These are phyloP conservation scores for Myrmecophaga tridactyla DNA, from an alignment of 2,113 vertebrate species.

Conservation along the genomic window DNA sequence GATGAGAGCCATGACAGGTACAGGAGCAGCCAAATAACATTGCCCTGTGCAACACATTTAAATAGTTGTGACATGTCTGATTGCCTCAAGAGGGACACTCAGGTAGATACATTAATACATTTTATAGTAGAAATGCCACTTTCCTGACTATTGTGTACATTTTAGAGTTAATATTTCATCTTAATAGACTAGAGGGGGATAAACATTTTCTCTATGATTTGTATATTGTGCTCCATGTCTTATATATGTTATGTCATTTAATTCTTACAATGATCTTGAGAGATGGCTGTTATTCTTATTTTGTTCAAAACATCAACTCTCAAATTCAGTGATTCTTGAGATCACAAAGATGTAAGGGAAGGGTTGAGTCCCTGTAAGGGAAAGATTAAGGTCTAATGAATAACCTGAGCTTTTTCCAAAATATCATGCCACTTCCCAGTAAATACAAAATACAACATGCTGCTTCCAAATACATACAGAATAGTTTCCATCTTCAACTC, in stretches of 20 bases:
- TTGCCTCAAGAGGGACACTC: not conserved
- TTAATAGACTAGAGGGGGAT: not conserved
- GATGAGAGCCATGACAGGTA: slow-evolving; percentile 96
- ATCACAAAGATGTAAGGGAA: not conserved
- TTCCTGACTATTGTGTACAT: not conserved
- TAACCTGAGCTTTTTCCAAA: not conserved
- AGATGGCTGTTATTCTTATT: not conserved
- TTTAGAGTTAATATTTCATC: not conserved
- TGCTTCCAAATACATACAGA: not conserved
- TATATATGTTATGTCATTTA: not conserved
- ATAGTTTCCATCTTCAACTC: not conserved
- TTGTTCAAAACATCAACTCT: not conserved
- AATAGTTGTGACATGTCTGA: not conserved
- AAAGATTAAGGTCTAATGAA: not conserved
- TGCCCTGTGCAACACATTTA: not conserved
- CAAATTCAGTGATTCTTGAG: not conserved
- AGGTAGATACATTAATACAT: not conserved
- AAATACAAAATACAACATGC: not conserved
- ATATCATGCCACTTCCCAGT: not conserved
- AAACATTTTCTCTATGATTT: not conserved
- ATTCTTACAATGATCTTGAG: not conserved
- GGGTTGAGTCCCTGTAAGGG: no score
- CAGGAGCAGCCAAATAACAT: not conserved
- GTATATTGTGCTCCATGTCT: not conserved
- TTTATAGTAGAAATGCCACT: not conserved